Evolutionary conservation across 2,113 vertebrate species (phyloP), one percentile per base, ranked within the genome.

Genomic region (Atlantisia rogersi): DNA sequence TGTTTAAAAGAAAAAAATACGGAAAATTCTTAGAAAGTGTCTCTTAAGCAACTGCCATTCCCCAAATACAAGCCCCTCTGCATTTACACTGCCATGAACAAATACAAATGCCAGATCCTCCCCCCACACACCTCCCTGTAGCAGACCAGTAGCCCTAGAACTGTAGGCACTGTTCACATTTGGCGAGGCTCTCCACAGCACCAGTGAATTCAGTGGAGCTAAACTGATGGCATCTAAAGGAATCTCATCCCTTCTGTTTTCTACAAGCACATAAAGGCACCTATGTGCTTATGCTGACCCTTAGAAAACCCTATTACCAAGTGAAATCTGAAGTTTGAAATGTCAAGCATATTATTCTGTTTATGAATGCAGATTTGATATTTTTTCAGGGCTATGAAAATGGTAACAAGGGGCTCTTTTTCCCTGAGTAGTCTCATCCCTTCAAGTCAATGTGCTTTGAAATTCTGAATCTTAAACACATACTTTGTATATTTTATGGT

Each of bases 21-120:
- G 85, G 39, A 94, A 91, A 89, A 58, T 64, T 98, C 86, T 93
- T 82, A 58, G 37, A 62, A 98, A 98, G 98, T 98, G 97, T 98
- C 95, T 98, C 98, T 98, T 98, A 95, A 98, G 97, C 98, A 98
- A 98, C 97, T 44, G 31, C 80, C 64, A 68, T 86, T 73, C 28
- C 84, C 35, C 32, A 64, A 56, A 77, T 64, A 16, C 5, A 59
- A 91, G 86, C 8, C 4, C 11, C 28, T 82, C 26, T 76, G 14
- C n/a, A 10, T 68, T 89, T 80, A 48, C 4, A 1, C 19, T 50
- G 19, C 35, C 9, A 14, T 6, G 14, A 85, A 37, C n/a, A 84
- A 56, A 48, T 15, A 19, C 0, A 55, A 50, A 44, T 7, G 21
- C 20, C 26, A 32, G 46, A 18, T 20, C 46, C 46, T 5, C 19